Conservation (phyloP, 2,113 vertebrate species). For the Scophthalmus maximus region DNA sequence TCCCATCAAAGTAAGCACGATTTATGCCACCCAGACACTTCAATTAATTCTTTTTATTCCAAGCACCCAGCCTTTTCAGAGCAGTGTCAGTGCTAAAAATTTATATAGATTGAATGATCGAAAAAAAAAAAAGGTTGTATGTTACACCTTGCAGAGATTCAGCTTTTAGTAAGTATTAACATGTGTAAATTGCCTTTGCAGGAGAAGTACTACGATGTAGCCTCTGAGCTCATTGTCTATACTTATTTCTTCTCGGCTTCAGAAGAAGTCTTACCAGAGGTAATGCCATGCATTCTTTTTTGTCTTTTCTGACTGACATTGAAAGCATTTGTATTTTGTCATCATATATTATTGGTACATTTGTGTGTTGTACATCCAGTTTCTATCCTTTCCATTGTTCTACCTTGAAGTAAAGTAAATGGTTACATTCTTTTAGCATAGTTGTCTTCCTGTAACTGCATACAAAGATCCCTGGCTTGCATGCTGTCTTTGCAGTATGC, state of each 20-base stretch:
- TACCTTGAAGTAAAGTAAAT: too few species aligned
- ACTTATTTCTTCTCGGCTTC: slow-evolving; percentile 96
- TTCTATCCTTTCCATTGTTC: too few species aligned
- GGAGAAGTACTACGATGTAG: slow-evolving; percentile 96
- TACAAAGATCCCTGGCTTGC: too few species aligned
- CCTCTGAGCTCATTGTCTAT: slow-evolving; percentile 96
- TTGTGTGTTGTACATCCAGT: neutral
- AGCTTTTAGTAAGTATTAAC: neutral
- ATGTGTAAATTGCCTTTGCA: slow-evolving; percentile 73
- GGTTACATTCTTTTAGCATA: too few species aligned
- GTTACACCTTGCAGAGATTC: neutral
- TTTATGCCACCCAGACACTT: neutral
- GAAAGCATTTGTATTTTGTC: too few species aligned
- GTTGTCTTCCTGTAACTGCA: too few species aligned
- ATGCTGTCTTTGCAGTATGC: too few species aligned
- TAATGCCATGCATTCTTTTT: slow-evolving; percentile 62
- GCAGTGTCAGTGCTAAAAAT: neutral
- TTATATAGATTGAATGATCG: slow-evolving; percentile 32
- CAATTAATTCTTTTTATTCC: neutral
- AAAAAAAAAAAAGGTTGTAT: neutral
- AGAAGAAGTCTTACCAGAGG: slow-evolving; percentile 94
- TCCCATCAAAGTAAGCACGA: slow-evolving; percentile 89
- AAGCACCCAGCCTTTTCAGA: neutral
- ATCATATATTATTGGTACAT: neutral
- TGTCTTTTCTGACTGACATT: neutral